A percentile compares a stretch with the other conserved stretches of the same genome.
phyloP scores from a whole-genome alignment of 2,888 invertebrate genomes.

The Aspidapion aeneum region DNA sequence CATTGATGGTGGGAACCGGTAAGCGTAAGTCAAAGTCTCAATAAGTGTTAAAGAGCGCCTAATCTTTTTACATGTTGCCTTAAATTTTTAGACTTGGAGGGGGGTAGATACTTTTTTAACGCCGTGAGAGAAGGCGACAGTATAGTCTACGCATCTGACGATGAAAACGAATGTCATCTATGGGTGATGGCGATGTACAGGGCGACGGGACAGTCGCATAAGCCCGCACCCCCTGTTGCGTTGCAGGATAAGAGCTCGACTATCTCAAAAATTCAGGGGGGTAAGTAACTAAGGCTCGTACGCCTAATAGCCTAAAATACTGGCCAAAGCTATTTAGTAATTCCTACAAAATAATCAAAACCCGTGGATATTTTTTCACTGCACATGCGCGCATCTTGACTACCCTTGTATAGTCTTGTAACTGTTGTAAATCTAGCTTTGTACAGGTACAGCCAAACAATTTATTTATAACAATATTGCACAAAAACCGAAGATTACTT shows the following conservation, averaged over 20 bases:
- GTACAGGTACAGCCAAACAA: no score
- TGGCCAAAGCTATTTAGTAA: no score
- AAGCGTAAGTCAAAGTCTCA: slow-evolving; percentile 49
- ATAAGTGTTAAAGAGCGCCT: slow-evolving; percentile 21
- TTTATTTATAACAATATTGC: no score
- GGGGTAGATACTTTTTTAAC: slow-evolving; percentile 95
- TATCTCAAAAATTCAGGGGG: slow-evolving; percentile 87
- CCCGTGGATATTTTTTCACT: no score
- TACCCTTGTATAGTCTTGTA: no score
- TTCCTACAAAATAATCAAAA: no score
- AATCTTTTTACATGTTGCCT: slow-evolving; percentile 26
- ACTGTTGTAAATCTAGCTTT: no score
- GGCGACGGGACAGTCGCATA: slow-evolving; percentile 99
- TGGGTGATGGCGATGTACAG: slow-evolving; percentile 99
- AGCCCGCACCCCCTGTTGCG: slow-evolving; percentile 89
- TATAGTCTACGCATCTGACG: slow-evolving; percentile 92
- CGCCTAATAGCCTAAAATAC: no score
- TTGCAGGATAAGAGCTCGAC: slow-evolving; percentile 79
- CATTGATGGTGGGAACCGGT: slow-evolving; percentile 91
- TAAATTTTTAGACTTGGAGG: slow-evolving; percentile 72
- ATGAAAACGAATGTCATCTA: slow-evolving; percentile 95
- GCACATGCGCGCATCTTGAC: no score
- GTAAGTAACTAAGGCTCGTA: slow-evolving; percentile 51
- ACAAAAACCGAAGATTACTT: no score
- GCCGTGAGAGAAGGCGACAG: slow-evolving; percentile 98